phyloP scores from a whole-genome alignment of 2,113 vertebrate genomes.

The Euleptes europaea region DNA sequence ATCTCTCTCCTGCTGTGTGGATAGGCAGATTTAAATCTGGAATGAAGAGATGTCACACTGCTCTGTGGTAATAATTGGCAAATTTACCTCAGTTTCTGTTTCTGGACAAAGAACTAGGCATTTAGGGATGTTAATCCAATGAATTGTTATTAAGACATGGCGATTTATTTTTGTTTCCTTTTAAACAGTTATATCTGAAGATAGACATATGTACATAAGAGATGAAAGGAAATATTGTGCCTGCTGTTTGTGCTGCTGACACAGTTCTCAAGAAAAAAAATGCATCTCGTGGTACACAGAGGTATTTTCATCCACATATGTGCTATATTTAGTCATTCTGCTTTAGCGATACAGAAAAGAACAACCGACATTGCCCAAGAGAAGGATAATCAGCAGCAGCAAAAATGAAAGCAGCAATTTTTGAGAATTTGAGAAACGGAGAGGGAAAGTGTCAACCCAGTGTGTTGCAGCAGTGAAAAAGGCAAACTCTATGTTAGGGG shows the following conservation, averaged over 20 bases:
- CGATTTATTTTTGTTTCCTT: slow-evolving; percentile 21
- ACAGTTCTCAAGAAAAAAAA: slow-evolving; percentile 11
- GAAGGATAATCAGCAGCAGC: slow-evolving; percentile 21
- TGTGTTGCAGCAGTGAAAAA: too few relatives aligned
- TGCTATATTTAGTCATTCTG: slow-evolving; percentile 9
- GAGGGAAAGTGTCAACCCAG: too few relatives aligned
- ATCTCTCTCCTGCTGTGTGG: slow-evolving; percentile 51
- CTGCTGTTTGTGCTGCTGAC: slow-evolving; percentile 2
- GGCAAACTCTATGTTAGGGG: too few relatives aligned
- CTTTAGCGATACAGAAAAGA: background rate
- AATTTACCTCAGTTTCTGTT: slow-evolving; percentile 46
- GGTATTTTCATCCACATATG: slow-evolving; percentile 8
- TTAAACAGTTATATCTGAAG: slow-evolving; percentile 24
- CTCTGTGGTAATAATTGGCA: slow-evolving; percentile 38
- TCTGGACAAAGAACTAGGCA: slow-evolving; percentile 51
- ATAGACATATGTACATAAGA: slow-evolving; percentile 9
- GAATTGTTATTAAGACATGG: background rate
- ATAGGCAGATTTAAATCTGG: slow-evolving; percentile 40
- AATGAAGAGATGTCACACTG: slow-evolving; percentile 52
- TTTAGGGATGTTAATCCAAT: slow-evolving; percentile 29
- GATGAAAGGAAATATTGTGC: background rate
- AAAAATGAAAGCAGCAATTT: background rate
- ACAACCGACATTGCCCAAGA: slow-evolving; percentile 9
- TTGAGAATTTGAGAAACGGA: background rate
- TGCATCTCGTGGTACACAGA: background rate